phyloP scores from a whole-genome alignment of 1,140 invertebrate species.

The Leptoteleia sp. region DNA sequence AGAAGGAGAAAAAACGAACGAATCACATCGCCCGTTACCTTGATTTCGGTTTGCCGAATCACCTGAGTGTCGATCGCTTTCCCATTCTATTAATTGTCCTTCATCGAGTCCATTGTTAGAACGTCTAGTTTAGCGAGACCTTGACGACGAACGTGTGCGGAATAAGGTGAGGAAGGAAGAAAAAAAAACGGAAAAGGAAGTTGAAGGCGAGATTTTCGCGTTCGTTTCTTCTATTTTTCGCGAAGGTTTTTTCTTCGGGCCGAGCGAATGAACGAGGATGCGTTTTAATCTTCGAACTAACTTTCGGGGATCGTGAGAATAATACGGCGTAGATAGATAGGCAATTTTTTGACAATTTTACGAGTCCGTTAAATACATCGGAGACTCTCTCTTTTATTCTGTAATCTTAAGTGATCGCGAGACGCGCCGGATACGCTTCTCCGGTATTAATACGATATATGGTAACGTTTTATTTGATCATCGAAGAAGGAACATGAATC shows the following conservation, averaged over 20 bases:
- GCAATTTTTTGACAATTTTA: slow-evolving; percentile 75
- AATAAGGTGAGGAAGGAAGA: no score
- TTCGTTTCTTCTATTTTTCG: slow-evolving; percentile 67
- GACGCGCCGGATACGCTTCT: slow-evolving; percentile 64
- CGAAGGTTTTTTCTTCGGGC: slow-evolving; percentile 47
- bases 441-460: slow-evolving; percentile 43
- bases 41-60: slow-evolving; percentile 52
- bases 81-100: slow-evolving; percentile 62
- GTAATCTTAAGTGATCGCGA: slow-evolving; percentile 49
- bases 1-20: no score
- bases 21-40: no score
- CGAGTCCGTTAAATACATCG: slow-evolving; percentile 59
- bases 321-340: slow-evolving; percentile 75
- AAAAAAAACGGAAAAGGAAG: no score
- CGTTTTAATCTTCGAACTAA: slow-evolving; percentile 51
- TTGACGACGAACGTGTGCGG: slow-evolving; percentile 61
- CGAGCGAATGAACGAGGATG: slow-evolving; percentile 42
- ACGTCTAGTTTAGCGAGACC: slow-evolving; percentile 69
- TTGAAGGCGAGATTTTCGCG: slow-evolving; percentile 39
- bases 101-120: slow-evolving; percentile 68
- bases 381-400: slow-evolving; percentile 59
- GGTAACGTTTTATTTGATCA: slow-evolving; percentile 41
- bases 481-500: slow-evolving; percentile 19
- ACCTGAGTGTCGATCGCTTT: slow-evolving; percentile 64
- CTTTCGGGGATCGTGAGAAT: slow-evolving; percentile 48